Conservation (phyloP, 2,797 vertebrate genomes). For the Lateolabrax maculatus region DNA sequence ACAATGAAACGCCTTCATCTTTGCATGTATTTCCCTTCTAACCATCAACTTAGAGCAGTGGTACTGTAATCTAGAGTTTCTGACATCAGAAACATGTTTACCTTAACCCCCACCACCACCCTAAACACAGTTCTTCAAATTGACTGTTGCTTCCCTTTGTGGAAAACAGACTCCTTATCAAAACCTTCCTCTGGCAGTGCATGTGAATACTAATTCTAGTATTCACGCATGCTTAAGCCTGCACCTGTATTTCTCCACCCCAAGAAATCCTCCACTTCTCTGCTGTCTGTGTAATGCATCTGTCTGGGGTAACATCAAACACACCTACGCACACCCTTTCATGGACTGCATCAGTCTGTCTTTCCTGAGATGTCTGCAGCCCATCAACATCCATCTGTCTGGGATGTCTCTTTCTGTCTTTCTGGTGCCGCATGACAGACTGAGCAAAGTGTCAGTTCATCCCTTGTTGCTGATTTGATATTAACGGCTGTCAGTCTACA, state of each 20-base stretch:
- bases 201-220: slow-evolving; percentile 53
- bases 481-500: slow-evolving; percentile 59
- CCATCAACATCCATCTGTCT: slow-evolving; percentile 72
- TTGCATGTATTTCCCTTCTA: slow-evolving; percentile 9
- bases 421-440: slow-evolving; percentile 45
- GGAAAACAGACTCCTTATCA: slow-evolving; percentile 46
- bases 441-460: slow-evolving; percentile 43
- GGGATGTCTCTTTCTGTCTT: slow-evolving; percentile 33
- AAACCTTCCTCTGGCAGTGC: slow-evolving; percentile 43
- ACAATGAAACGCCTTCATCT: slow-evolving; percentile 5
- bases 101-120: background rate
- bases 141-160: slow-evolving; percentile 31
- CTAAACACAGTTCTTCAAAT: slow-evolving; percentile 32
- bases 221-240: slow-evolving; percentile 35
- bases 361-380: slow-evolving; percentile 61
- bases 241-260: slow-evolving; percentile 41
- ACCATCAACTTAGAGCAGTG: slow-evolving; percentile 1
- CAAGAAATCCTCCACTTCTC: slow-evolving; percentile 33
- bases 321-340: slow-evolving; percentile 44
- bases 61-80: slow-evolving; percentile 1
- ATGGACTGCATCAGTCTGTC: slow-evolving; percentile 54
- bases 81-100: slow-evolving; percentile 34
- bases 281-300: slow-evolving; percentile 49
- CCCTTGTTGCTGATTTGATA: slow-evolving; percentile 60
- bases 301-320: slow-evolving; percentile 70